A percentile compares a stretch with the other conserved stretches of the same genome.
Evolutionary conservation across 2,888 invertebrate genomes (phyloP).

Genomic region (Dastarcus helophoroides): DNA sequence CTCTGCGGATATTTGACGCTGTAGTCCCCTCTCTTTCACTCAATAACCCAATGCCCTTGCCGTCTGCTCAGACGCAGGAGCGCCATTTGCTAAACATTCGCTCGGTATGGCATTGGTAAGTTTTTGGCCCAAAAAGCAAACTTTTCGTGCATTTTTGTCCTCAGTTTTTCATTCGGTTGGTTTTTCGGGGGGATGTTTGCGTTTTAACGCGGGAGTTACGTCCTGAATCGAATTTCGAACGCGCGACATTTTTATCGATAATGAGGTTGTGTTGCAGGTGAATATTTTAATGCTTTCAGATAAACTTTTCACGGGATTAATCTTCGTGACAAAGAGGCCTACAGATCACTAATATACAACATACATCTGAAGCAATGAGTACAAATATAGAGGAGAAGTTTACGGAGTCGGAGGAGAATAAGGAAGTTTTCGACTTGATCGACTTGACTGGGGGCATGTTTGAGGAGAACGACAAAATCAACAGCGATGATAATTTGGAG

Average conservation of each 20-base stretch:
- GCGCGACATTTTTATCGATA: slow-evolving; percentile 8
- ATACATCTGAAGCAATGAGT: slow-evolving; percentile 21
- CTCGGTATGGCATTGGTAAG: slow-evolving; percentile 39
- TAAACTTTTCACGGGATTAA: slow-evolving; percentile 32
- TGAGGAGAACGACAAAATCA: slow-evolving; percentile 31
- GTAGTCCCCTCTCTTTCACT: slow-evolving; percentile 20
- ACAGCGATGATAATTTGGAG: slow-evolving; percentile 33
- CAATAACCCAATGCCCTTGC: slow-evolving; percentile 32
- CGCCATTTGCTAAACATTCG: slow-evolving; percentile 40
- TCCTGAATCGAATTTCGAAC: not conserved
- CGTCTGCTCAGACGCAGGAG: slow-evolving; percentile 34
- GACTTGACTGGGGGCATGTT: slow-evolving; percentile 31
- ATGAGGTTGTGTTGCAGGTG: slow-evolving; percentile 10
- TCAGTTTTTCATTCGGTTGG: not conserved
- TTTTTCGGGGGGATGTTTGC: not conserved
- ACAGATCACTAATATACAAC: slow-evolving; percentile 17
- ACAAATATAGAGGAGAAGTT: slow-evolving; percentile 26
- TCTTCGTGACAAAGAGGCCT: slow-evolving; percentile 29
- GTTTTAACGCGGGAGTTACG: not conserved
- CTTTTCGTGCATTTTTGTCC: slow-evolving; percentile 1
- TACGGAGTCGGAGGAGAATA: slow-evolving; percentile 24
- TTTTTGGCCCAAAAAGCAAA: slow-evolving; percentile 17
- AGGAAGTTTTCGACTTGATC: slow-evolving; percentile 30
- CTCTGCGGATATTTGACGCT: slow-evolving; percentile 27
- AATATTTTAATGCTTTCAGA: slow-evolving; percentile 23